Conservation (phyloP, 1,140 invertebrate genomes). For the Ctenoplectra terminalis region DNA sequence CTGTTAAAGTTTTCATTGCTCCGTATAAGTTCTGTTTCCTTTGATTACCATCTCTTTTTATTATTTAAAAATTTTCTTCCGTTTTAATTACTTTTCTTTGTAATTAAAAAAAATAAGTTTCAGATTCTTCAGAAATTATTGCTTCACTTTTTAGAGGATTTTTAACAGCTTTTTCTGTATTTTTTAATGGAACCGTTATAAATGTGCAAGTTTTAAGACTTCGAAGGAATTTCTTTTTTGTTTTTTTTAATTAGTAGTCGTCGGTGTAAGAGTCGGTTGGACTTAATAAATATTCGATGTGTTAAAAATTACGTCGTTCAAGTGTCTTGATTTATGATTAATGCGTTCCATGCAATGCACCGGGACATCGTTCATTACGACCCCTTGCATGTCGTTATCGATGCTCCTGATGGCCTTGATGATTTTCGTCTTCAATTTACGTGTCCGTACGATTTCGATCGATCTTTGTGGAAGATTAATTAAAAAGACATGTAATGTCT, state of each 20-base stretch:
- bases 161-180: too few relatives aligned
- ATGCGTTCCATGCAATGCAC: slow-evolving; percentile 23
- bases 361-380: slow-evolving; percentile 35
- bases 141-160: too few relatives aligned
- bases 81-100: too few relatives aligned
- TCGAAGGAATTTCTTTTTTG: too few relatives aligned
- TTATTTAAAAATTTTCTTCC: too few relatives aligned
- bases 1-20: too few relatives aligned
- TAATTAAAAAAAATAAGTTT: too few relatives aligned
- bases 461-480: slow-evolving; percentile 10
- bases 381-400: slow-evolving; percentile 29
- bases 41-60: too few relatives aligned
- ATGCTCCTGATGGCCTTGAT: slow-evolving; percentile 17
- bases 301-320: slow-evolving; percentile 36
- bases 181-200: not conserved
- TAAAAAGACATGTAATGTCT: not conserved
- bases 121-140: too few relatives aligned
- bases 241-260: not conserved
- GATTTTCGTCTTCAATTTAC: slow-evolving; percentile 31
- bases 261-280: not conserved
- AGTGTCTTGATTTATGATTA: slow-evolving; percentile 43
- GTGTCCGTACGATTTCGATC: not conserved
- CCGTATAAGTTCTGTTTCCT: too few relatives aligned
- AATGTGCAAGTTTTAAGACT: too few relatives aligned
- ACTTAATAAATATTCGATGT: slow-evolving; percentile 7